Conservation (phyloP, 2,888 invertebrate species). For the Galerucella pusilla region DNA sequence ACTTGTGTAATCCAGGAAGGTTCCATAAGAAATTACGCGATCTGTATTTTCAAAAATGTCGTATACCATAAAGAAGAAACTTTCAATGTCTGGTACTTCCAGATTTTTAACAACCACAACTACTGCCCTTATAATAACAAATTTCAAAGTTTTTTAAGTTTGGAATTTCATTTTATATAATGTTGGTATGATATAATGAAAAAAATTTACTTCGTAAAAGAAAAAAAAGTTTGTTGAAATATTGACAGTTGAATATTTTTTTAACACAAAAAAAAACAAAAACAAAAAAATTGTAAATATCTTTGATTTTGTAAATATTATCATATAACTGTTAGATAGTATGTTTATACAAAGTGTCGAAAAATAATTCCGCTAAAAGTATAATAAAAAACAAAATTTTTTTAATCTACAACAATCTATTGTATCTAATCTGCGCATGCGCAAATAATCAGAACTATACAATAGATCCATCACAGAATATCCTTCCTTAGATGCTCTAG, state of each 20-base stretch:
- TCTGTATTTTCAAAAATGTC: too few relatives aligned
- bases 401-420: too few relatives aligned
- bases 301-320: slow-evolving; percentile 18
- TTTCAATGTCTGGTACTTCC: slow-evolving; percentile 21
- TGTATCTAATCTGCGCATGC: too few relatives aligned
- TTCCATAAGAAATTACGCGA: too few relatives aligned
- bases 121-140: slow-evolving; percentile 12
- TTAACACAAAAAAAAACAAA: slow-evolving; percentile 35
- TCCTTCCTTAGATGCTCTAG: too few relatives aligned
- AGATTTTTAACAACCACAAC: slow-evolving; percentile 11
- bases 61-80: not conserved
- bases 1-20: too few relatives aligned
- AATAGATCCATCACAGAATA: too few relatives aligned
- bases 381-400: not conserved
- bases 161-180: slow-evolving; percentile 40
- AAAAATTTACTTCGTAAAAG: slow-evolving; percentile 43
- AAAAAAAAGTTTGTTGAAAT: slow-evolving; percentile 39
- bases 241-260: slow-evolving; percentile 47
- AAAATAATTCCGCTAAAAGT: not conserved
- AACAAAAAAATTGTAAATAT: slow-evolving; percentile 30
- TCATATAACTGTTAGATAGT: slow-evolving; percentile 17
- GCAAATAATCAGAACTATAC: too few relatives aligned
- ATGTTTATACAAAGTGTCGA: slow-evolving; percentile 2
- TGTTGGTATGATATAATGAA: slow-evolving; percentile 46
- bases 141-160: slow-evolving; percentile 33